Evolutionary conservation across 2,888 invertebrate genomes (phyloP).

Genomic region (Orthosia incerta): DNA sequence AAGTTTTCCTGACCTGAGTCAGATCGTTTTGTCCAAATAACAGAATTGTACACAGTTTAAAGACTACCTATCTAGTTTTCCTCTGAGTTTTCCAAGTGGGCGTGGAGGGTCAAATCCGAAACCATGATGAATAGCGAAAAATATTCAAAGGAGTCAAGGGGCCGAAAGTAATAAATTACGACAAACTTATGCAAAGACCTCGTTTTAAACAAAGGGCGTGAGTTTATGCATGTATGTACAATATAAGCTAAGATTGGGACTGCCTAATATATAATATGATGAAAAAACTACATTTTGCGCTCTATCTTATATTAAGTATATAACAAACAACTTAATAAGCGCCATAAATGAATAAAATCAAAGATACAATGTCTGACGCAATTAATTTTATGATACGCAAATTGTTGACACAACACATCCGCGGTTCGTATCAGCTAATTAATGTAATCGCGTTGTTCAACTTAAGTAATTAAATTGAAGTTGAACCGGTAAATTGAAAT

Average conservation of each 20-base stretch:
- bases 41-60: too few relatives aligned
- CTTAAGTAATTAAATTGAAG: constrained; percentile 1
- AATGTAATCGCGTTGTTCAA: constrained; percentile 1
- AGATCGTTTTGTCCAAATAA: too few relatives aligned
- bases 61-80: too few relatives aligned
- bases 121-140: too few relatives aligned
- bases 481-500: neutral
- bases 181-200: too few relatives aligned
- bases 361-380: constrained; percentile 1
- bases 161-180: too few relatives aligned
- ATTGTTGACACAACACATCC: constrained; percentile 35
- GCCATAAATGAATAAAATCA: constrained; percentile 18
- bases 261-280: neutral
- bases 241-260: neutral
- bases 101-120: too few relatives aligned
- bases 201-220: too few relatives aligned
- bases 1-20: too few relatives aligned
- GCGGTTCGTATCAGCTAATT: constrained; percentile 26
- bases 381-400: constrained; percentile 13
- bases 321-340: neutral
- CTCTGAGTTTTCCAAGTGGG: too few relatives aligned
- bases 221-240: too few relatives aligned
- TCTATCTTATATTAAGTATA: neutral
- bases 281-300: neutral
- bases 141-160: too few relatives aligned